Conservation (phyloP, 2,797 vertebrate species). For the Remorina albescens region DNA sequence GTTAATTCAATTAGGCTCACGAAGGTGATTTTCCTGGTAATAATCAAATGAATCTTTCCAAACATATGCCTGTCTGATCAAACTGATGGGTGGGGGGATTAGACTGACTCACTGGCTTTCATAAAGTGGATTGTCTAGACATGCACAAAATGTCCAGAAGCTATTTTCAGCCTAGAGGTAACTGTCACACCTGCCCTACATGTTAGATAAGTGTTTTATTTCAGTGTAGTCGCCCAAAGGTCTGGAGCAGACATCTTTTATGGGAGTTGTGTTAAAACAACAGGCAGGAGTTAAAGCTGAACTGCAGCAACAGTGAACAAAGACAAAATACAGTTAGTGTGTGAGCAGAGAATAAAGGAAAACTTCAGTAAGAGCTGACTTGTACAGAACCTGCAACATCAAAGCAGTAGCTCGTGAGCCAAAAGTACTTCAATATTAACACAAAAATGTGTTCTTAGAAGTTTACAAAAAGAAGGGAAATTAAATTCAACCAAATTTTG, state of each 20-base stretch:
- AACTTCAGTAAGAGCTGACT: not conserved
- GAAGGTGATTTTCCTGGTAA: slow-evolving; percentile 4
- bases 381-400: not conserved
- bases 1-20: not conserved
- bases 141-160: not conserved
- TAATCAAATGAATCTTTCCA: slow-evolving; percentile 13
- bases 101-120: slow-evolving; percentile 26
- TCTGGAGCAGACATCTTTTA: not conserved
- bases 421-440: slow-evolving; percentile 14
- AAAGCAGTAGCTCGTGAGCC: slow-evolving; percentile 3
- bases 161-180: not conserved
- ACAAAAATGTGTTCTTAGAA: not conserved
- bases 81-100: slow-evolving; percentile 21
- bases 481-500: not conserved
- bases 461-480: not conserved
- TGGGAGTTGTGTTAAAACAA: not conserved
- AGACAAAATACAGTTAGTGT: too few species aligned
- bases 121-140: slow-evolving; percentile 12
- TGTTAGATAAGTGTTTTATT: not conserved
- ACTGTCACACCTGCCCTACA: not conserved
- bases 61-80: not conserved
- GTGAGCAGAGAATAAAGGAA: not conserved
- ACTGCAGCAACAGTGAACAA: too few species aligned
- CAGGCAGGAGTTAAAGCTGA: too few species aligned
- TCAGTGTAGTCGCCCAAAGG: not conserved